These are phyloP conservation scores for Sorex araneus DNA, from an alignment of 2,113 vertebrate species.

Conservation along the genomic window DNA sequence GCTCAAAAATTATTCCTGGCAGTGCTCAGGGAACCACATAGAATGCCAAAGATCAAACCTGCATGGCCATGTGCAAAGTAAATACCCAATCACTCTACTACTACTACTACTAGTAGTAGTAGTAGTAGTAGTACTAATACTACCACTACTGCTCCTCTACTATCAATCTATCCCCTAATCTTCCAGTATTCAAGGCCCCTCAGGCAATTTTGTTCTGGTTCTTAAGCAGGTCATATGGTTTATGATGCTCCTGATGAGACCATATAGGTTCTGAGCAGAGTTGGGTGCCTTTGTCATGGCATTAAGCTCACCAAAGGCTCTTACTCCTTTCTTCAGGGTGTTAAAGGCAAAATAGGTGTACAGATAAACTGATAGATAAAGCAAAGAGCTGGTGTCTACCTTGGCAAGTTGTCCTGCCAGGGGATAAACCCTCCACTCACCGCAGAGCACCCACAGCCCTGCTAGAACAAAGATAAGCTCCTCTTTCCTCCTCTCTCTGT, in stretches of 20 bases:
- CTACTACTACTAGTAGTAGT: no score
- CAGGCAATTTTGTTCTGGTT: background rate
- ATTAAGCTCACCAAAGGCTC: background rate
- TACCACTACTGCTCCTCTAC: no score
- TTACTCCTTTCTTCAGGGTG: background rate
- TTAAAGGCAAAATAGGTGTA: rapidly evolving
- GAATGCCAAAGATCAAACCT: no score
- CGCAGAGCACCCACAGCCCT: background rate
- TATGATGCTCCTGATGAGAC: no score
- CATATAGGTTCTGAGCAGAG: background rate
- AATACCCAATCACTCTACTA: no score
- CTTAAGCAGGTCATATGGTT: background rate
- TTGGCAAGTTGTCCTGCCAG: background rate
- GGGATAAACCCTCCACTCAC: background rate
- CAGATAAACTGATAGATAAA: background rate
- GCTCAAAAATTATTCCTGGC: no score
- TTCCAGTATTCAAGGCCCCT: background rate
- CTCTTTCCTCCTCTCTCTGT: background rate
- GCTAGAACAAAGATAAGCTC: background rate
- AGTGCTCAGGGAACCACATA: no score
- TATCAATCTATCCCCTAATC: background rate
- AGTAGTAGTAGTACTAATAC: no score
- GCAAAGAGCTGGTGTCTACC: background rate
- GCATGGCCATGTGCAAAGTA: no score
- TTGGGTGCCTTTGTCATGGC: no score